Percentiles rank a stretch among this genome's conserved stretches.
phyloP scores from a whole-genome alignment of 2,888 invertebrate genomes.

The Eremobia ochroleuca region DNA sequence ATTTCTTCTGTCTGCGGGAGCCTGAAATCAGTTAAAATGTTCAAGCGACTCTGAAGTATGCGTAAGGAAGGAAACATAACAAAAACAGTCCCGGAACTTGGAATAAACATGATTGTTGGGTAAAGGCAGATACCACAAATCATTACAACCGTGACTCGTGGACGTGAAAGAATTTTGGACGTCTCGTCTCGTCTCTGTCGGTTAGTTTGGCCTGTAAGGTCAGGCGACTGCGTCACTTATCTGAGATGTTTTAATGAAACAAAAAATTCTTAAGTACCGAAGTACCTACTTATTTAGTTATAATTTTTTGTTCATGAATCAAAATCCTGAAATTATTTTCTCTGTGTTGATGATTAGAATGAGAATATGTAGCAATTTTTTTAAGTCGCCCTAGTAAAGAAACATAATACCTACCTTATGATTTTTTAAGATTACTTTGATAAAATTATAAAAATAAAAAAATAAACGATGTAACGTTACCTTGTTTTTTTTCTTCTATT shows the following conservation, averaged over 20 bases:
- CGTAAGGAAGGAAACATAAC: constrained; percentile 26
- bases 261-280: constrained; percentile 13
- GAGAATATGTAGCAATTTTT: neutral
- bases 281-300: no score
- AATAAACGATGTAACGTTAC: neutral
- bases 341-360: neutral
- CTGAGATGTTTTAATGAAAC: constrained; percentile 24
- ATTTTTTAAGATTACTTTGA: neutral
- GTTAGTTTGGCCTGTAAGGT: constrained; percentile 43
- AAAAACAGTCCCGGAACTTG: constrained; percentile 60
- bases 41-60: constrained; percentile 27
- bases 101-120: constrained; percentile 64
- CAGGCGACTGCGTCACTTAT: constrained; percentile 22
- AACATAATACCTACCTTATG: neutral
- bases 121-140: constrained; percentile 69
- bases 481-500: neutral
- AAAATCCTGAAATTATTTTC: neutral
- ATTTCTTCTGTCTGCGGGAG: neutral
- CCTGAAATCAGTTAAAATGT: constrained; percentile 35
- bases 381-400: neutral
- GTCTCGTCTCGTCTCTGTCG: constrained; percentile 47
- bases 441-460: neutral
- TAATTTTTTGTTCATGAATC: neutral
- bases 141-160: constrained; percentile 72
- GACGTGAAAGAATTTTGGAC: constrained; percentile 72